A percentile compares a stretch with the other conserved stretches of the same genome.
phyloP scores from a whole-genome alignment of 2,797 vertebrate genomes.

The Microctenopoma lineatum region DNA sequence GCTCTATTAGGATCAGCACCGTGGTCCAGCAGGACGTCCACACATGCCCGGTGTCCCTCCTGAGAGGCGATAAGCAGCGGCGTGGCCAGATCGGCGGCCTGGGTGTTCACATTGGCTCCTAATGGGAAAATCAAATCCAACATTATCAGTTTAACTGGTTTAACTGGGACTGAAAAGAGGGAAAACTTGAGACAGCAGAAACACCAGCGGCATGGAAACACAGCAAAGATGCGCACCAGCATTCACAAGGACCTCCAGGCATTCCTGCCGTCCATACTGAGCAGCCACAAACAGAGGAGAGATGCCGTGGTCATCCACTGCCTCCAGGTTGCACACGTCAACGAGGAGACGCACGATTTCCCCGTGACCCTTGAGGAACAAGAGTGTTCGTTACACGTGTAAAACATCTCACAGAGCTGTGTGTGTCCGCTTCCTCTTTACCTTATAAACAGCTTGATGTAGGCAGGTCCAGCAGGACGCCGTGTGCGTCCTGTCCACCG shows the following conservation, averaged over 20 bases:
- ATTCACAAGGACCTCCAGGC: slow-evolving; percentile 80
- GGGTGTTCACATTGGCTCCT: slow-evolving; percentile 91
- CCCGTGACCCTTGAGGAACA: slow-evolving; percentile 71
- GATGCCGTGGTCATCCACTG: slow-evolving; percentile 86
- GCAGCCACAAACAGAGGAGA: slow-evolving; percentile 88
- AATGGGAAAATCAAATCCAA: slow-evolving; percentile 13
- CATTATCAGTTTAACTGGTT: background rate
- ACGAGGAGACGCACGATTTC: slow-evolving; percentile 82
- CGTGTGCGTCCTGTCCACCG: slow-evolving; percentile 87
- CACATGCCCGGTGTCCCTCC: slow-evolving; percentile 89
- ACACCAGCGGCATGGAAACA: no score
- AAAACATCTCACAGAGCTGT: background rate
- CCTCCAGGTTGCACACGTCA: slow-evolving; percentile 77
- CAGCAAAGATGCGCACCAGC: slow-evolving; percentile 68
- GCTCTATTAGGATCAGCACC: slow-evolving; percentile 89
- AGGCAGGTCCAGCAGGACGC: slow-evolving; percentile 93
- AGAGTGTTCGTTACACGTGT: background rate
- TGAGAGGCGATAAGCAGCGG: slow-evolving; percentile 95
- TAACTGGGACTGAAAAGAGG: background rate
- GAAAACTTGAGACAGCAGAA: background rate
- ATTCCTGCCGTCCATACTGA: slow-evolving; percentile 87
- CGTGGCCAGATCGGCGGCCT: slow-evolving; percentile 91
- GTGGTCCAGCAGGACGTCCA: slow-evolving; percentile 85
- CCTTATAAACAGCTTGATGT: slow-evolving; percentile 93
- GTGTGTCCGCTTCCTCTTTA: slow-evolving; percentile 52